These are phyloP conservation scores for Piaya cayana DNA, from an alignment of 2,113 vertebrate species.

Conservation along the genomic window DNA sequence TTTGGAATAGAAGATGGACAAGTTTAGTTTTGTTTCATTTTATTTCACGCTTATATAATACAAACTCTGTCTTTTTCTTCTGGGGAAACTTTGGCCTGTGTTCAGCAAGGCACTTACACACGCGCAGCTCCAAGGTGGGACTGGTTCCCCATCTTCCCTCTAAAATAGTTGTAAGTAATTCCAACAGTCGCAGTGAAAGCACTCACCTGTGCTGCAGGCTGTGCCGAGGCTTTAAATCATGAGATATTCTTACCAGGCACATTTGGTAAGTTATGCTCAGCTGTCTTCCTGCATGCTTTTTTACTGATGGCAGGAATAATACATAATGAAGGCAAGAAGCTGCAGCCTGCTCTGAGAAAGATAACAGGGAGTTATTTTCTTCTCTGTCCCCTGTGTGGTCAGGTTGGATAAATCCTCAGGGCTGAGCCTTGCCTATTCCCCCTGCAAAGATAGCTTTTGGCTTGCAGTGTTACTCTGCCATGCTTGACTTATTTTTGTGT, in stretches of 20 bases:
- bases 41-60: neutral
- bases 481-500: neutral
- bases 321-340: neutral
- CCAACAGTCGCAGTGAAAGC: neutral
- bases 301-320: neutral
- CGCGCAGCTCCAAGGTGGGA: neutral
- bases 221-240: neutral
- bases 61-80: neutral
- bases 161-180: neutral
- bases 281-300: neutral
- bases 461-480: neutral
- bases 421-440: neutral
- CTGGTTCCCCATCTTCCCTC: neutral
- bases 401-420: neutral
- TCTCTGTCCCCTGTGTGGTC: neutral
- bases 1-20: neutral
- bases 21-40: neutral
- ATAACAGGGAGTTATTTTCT: neutral
- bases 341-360: neutral
- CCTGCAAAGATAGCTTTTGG: neutral
- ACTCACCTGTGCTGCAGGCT: fast-evolving
- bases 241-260: neutral
- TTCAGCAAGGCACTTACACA: neutral
- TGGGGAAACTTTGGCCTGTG: neutral
- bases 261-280: neutral